These are phyloP conservation scores for Apaloderma vittatum DNA, from an alignment of 2,113 vertebrate species.

Conservation along the genomic window DNA sequence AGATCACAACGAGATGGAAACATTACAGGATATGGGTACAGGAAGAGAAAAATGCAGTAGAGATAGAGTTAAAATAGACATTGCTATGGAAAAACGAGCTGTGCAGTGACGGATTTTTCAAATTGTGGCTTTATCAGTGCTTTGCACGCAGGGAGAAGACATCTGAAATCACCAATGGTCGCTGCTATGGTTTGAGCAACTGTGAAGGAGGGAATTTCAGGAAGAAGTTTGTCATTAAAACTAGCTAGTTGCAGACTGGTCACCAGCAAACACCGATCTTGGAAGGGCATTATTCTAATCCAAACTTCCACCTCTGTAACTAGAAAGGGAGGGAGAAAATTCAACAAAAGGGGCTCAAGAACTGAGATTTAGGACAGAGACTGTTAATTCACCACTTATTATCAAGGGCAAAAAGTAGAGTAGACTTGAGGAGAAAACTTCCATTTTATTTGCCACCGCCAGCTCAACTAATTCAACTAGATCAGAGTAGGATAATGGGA, in stretches of 20 bases:
- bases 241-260: not conserved
- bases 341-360: too few species aligned
- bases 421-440: too few species aligned
- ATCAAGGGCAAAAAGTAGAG: too few species aligned
- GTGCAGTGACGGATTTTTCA: not conserved
- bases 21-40: not conserved
- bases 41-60: not conserved
- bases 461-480: too few species aligned
- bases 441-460: too few species aligned
- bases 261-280: not conserved
- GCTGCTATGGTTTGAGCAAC: not conserved
- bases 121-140: accelerated
- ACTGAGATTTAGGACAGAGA: too few species aligned
- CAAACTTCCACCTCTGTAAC: not conserved
- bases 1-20: not conserved
- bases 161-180: not conserved
- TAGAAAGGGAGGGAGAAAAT: not conserved
- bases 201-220: not conserved
- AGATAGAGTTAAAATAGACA: not conserved
- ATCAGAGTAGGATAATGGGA: too few species aligned
- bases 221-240: not conserved
- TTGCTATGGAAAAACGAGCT: not conserved
- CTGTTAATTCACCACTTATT: too few species aligned
- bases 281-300: not conserved
- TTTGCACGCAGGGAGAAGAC: not conserved